Evolutionary conservation across 2,888 invertebrate species (phyloP).

Genomic region (Micropterix aruncella): DNA sequence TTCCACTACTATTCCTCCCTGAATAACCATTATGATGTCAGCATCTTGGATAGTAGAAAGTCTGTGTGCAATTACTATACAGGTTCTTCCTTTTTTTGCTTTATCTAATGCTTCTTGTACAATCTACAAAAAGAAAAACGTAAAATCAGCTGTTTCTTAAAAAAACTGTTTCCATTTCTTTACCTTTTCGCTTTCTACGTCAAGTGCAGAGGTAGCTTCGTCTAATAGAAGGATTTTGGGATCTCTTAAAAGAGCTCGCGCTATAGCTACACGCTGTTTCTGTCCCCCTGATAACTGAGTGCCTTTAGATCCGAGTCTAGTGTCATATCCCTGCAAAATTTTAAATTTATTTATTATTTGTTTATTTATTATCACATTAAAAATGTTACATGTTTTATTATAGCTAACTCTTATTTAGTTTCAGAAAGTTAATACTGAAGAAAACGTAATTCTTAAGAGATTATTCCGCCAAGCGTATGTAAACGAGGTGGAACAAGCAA

Average conservation of each 20-base stretch:
- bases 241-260: slow-evolving; percentile 64
- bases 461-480: no score
- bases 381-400: no score
- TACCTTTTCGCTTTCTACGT: slow-evolving; percentile 74
- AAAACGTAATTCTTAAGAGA: no score
- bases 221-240: slow-evolving; percentile 67
- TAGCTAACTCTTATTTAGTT: no score
- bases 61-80: slow-evolving; percentile 77
- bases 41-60: slow-evolving; percentile 74
- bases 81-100: slow-evolving; percentile 69
- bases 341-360: no score
- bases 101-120: slow-evolving; percentile 80
- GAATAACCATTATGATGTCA: slow-evolving; percentile 60
- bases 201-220: slow-evolving; percentile 78
- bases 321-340: slow-evolving; percentile 79
- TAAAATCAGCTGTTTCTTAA: no score
- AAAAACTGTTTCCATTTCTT: no score
- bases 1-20: slow-evolving; percentile 56
- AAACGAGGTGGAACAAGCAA: no score
- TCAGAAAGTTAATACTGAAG: no score
- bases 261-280: slow-evolving; percentile 77
- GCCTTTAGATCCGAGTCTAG: slow-evolving; percentile 64
- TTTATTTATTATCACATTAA: no score
- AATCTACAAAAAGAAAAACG: slow-evolving; percentile 28
- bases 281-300: slow-evolving; percentile 71